These are phyloP conservation scores for Forbesichthys agassizii DNA, from an alignment of 2,113 vertebrate genomes.

Conservation along the genomic window DNA sequence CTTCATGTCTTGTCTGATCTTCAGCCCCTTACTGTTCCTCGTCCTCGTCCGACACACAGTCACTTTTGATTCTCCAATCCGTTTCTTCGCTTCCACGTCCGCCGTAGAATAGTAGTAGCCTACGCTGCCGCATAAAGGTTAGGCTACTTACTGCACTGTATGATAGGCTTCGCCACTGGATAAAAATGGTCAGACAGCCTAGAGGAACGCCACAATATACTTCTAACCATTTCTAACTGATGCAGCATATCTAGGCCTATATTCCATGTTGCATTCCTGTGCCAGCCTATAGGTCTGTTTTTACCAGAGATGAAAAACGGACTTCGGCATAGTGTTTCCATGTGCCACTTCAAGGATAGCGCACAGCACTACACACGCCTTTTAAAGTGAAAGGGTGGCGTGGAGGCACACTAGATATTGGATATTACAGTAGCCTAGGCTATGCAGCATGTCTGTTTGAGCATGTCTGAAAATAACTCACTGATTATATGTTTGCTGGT, in stretches of 20 bases:
- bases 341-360: slow-evolving; percentile 73
- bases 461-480: no score
- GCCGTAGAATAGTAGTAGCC: slow-evolving; percentile 22
- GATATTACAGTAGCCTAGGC: no score
- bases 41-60: background rate
- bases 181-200: slow-evolving; percentile 11
- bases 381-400: slow-evolving; percentile 78
- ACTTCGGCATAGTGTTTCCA: slow-evolving; percentile 54
- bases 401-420: background rate
- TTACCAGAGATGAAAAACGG: slow-evolving; percentile 36
- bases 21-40: slow-evolving; percentile 5
- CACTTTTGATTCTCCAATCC: slow-evolving; percentile 27
- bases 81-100: slow-evolving; percentile 16
- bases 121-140: slow-evolving; percentile 36
- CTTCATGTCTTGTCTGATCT: slow-evolving; percentile 28
- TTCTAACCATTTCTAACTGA: background rate
- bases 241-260: slow-evolving; percentile 11
- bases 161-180: slow-evolving; percentile 1
- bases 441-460: no score
- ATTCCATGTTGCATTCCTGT: background rate
- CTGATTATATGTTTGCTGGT: no score
- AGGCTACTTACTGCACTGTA: slow-evolving; percentile 3
- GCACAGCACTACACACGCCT: slow-evolving; percentile 72
- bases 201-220: background rate
- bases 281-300: background rate